These are phyloP conservation scores for Cotesia glomerata DNA, from an alignment of 1,140 invertebrate genomes.

Conservation along the genomic window DNA sequence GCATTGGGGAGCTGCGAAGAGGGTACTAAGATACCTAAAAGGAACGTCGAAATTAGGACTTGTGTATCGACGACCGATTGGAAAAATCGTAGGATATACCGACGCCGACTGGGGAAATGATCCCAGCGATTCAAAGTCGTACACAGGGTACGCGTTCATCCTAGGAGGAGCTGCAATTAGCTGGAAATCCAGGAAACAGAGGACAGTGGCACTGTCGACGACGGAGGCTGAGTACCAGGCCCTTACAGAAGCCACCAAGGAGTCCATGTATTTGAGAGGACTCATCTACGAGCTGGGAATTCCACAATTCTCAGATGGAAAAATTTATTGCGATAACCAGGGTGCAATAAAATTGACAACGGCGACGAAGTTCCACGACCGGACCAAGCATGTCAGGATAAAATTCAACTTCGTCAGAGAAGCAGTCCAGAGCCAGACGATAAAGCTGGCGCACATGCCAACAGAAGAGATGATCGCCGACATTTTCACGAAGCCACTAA, in stretches of 20 bases:
- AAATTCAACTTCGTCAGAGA: too few relatives aligned
- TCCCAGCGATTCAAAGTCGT: not conserved
- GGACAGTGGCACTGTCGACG: not conserved
- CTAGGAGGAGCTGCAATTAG: not conserved
- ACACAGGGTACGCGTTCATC: not conserved
- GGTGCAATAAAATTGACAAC: not conserved
- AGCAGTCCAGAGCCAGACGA: too few relatives aligned
- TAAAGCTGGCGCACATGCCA: too few relatives aligned
- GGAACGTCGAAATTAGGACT: too few relatives aligned
- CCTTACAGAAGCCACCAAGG: not conserved
- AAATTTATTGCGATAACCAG: not conserved
- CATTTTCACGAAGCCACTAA: too few relatives aligned
- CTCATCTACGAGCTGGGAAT: not conserved
- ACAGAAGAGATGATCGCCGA: too few relatives aligned
- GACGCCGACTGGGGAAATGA: not conserved
- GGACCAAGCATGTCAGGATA: too few relatives aligned
- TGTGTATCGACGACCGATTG: too few relatives aligned
- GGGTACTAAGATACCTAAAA: constrained; percentile 31
- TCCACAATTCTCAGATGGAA: not conserved
- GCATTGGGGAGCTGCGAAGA: constrained; percentile 36
- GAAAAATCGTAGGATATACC: not conserved
- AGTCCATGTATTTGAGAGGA: not conserved
- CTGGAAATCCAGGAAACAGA: not conserved
- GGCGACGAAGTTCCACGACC: too few relatives aligned
- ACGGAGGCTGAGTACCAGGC: not conserved